These are phyloP conservation scores for Leptopterna dolabrata DNA, from an alignment of 2,888 invertebrate species.

Conservation along the genomic window DNA sequence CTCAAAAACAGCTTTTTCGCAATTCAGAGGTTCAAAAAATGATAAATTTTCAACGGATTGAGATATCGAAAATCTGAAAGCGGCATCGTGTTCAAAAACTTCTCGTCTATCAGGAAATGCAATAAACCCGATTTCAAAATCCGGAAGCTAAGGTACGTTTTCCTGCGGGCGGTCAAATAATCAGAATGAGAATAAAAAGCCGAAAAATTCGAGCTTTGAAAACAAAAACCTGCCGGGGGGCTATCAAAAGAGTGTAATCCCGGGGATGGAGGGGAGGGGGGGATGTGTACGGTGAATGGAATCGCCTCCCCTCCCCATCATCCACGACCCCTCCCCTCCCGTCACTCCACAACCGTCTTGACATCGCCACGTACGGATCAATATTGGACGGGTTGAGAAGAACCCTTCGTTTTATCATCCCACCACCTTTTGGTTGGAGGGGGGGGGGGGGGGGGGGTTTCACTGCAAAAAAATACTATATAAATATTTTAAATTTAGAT, in stretches of 20 bases:
- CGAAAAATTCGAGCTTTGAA: not conserved
- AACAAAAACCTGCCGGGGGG: not conserved
- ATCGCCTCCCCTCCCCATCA: slow-evolving; percentile 6
- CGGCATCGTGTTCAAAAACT: no score
- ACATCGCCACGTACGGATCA: slow-evolving; percentile 48
- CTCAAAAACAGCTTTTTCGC: no score
- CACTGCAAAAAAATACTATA: no score
- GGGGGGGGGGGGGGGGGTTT: not conserved
- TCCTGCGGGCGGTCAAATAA: no score
- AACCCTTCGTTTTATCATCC: slow-evolving; percentile 14
- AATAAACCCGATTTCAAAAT: no score
- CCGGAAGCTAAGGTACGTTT: no score
- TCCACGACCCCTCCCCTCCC: not conserved
- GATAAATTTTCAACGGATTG: no score
- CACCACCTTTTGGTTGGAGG: not conserved
- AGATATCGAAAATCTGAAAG: no score
- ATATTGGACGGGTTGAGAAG: slow-evolving; percentile 49
- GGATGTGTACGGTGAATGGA: slow-evolving; percentile 32
- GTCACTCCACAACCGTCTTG: not conserved
- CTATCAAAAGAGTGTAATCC: not conserved
- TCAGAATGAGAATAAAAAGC: no score
- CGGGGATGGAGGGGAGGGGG: not conserved
- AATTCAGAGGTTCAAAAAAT: no score
- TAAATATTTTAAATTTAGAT: no score
- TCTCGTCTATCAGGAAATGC: no score